Percentiles rank a stretch among this genome's conserved stretches.
These are phyloP conservation scores for Hemitrygon akajei DNA, from an alignment of 2,797 vertebrate species.

Conservation along the genomic window DNA sequence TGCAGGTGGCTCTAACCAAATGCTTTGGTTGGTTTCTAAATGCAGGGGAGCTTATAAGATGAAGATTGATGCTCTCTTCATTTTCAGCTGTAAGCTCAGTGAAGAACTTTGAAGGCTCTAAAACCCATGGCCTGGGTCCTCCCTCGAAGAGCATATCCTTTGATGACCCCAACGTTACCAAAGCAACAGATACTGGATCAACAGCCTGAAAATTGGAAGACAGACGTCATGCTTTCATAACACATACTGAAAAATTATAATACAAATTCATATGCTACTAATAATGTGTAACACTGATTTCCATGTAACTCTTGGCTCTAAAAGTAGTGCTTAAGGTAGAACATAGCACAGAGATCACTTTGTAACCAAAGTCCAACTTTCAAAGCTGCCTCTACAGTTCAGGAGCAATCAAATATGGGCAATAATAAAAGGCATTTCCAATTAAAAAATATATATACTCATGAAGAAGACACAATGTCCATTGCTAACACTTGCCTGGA, in stretches of 20 bases:
- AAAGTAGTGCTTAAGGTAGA: not conserved
- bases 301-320: not conserved
- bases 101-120: constrained; percentile 90
- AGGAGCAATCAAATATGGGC: no score
- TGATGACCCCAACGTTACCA: constrained; percentile 89
- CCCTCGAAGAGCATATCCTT: constrained; percentile 90
- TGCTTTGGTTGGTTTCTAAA: constrained; percentile 73
- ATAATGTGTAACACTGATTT: no score
- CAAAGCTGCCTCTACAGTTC: no score
- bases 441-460: no score
- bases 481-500: no score
- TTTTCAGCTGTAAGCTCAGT: constrained; percentile 70
- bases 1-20: constrained; percentile 73
- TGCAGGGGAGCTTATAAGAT: constrained; percentile 55
- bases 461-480: no score
- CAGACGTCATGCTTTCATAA: not conserved
- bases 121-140: constrained; percentile 87
- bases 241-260: not conserved
- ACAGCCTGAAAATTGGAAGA: constrained; percentile 59
- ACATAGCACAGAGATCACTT: not conserved
- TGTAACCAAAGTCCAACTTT: not conserved
- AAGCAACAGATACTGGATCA: constrained; percentile 73
- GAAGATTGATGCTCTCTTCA: constrained; percentile 54
- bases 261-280: not conserved
- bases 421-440: no score